Evolutionary conservation across 2,888 invertebrate genomes (phyloP), one percentile per base, ranked within the genome.

Genomic region (Coecobrya sp.): DNA sequence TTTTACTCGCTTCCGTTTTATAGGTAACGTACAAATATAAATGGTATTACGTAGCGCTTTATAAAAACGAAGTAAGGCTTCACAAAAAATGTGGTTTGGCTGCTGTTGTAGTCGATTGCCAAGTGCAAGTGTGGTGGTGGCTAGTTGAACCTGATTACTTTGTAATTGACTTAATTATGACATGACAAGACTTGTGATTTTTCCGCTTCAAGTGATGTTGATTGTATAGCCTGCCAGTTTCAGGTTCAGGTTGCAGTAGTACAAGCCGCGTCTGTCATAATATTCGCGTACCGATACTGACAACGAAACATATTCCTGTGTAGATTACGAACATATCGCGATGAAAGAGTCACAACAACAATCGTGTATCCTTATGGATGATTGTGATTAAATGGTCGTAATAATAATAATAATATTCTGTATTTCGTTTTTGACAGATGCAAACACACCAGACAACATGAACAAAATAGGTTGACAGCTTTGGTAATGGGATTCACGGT

Each of bases 391-490:
- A 25, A 68, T 68, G 68, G 36, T n/a, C n/a, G 16, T 68, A 36
- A 68, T 68, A 8, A 16, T 68, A 36, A 68, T 68, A 0, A 16
- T 30, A 13, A 16, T 62, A 62, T 16, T 36, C 25, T n/a, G 10
- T 22, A 65, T 25, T 65, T 65, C 25, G 27, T 65, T 65, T n/a
- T 65, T 65, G 65, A 65, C 65, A 65, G 11, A 65, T 25, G 65
- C 19, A 65, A 10, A 59, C 8, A 73, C 55, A 55, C 55, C 16
- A 19, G 7, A 19, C 55, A 19, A 36, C 36, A 70, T 70, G 73
- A 45, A 19, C 73, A 73, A 89, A 89, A 89, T 82, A 81, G 81
- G 88, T 81, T 89, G 89, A 79, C 89, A 84, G 55, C 89, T 89
- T 55, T 81, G 59, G 59, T 84, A 82, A 89, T 70, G 89, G 82